A percentile compares a stretch with the other conserved stretches of the same genome.
Conservation (phyloP, 2,888 invertebrate species). For the Spicauda simplicius region DNA sequence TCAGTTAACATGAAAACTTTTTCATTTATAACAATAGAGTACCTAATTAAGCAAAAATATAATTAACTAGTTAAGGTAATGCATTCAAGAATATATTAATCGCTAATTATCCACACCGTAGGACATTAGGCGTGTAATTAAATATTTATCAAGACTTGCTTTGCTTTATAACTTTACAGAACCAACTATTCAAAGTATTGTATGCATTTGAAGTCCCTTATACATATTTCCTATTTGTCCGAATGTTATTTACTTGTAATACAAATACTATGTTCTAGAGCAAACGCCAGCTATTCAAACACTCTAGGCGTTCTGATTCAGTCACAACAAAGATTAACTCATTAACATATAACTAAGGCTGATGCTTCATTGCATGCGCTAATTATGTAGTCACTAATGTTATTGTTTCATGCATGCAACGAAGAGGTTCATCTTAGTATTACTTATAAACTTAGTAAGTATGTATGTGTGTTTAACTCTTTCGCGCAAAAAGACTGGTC, state of each 20-base stretch:
- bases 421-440: not conserved
- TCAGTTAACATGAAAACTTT: no score
- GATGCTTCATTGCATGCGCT: conserved; percentile 19
- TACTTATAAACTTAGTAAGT: no score
- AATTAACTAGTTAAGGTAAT: not conserved
- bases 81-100: not conserved
- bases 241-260: not conserved
- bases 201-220: not conserved
- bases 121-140: not conserved
- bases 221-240: not conserved
- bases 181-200: not conserved
- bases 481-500: no score
- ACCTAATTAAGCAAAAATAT: not conserved
- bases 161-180: not conserved
- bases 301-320: conserved; percentile 13
- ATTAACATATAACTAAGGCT: conserved; percentile 23
- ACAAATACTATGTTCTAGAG: not conserved
- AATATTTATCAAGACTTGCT: not conserved
- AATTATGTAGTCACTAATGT: conserved; percentile 3
- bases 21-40: not conserved
- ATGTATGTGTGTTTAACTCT: no score
- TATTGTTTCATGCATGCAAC: not conserved
- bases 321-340: conserved; percentile 9
- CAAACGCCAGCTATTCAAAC: conserved; percentile 14
- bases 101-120: not conserved